phyloP scores from a whole-genome alignment of 2,888 invertebrate species.

The Pediacus dermestoides region DNA sequence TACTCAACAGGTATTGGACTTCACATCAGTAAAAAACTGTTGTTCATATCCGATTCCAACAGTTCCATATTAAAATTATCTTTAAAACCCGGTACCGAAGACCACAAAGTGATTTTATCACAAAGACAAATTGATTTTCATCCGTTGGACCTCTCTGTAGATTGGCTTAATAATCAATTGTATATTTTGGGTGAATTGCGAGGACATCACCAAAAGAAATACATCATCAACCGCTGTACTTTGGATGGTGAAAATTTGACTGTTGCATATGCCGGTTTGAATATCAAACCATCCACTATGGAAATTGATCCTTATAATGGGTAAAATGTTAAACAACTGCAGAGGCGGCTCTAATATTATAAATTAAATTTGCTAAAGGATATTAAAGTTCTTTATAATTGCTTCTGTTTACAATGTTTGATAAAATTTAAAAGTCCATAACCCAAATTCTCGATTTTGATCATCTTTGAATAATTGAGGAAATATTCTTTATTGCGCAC shows the following conservation, averaged over 20 bases:
- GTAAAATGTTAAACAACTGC: conserved; percentile 53
- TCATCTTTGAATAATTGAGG: too few relatives aligned
- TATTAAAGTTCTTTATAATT: too few relatives aligned
- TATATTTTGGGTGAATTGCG: conserved; percentile 74
- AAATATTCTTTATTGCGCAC: too few relatives aligned
- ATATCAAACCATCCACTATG: conserved; percentile 70
- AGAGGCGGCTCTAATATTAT: conserved; percentile 2
- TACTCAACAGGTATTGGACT: conserved; percentile 78
- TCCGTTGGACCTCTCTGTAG: conserved; percentile 72
- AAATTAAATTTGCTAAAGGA: too few relatives aligned
- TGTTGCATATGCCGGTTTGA: conserved; percentile 68
- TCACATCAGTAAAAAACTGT: conserved; percentile 66
- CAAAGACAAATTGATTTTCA: conserved; percentile 59
- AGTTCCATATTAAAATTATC: conserved; percentile 54
- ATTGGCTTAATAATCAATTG: conserved; percentile 84
- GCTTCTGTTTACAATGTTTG: too few relatives aligned
- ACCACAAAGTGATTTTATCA: conserved; percentile 54
- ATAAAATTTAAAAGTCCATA: too few relatives aligned
- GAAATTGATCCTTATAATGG: conserved; percentile 93
- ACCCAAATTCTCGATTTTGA: too few relatives aligned
- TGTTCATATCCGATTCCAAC: conserved; percentile 74
- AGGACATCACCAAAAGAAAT: conserved; percentile 49
- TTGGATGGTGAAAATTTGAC: conserved; percentile 69
- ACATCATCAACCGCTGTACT: conserved; percentile 75
- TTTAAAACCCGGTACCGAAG: conserved; percentile 46